Conservation (phyloP, 2,888 invertebrate genomes). For the Colletes collaris region DNA sequence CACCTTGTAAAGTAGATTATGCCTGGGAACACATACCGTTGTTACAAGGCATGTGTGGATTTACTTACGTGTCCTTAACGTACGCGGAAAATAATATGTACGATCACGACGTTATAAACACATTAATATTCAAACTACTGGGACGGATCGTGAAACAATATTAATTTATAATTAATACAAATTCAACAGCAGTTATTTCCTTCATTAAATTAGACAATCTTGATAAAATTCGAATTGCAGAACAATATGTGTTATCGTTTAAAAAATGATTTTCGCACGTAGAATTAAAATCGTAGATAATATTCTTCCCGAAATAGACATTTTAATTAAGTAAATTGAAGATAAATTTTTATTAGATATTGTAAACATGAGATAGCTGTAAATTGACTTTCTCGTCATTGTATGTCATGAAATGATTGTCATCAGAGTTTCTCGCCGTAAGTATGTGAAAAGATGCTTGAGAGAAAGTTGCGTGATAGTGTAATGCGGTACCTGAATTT, state of each 20-base stretch:
- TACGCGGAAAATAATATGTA: not conserved
- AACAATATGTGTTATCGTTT: not conserved
- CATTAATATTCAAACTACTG: not conserved
- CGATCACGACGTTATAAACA: not conserved
- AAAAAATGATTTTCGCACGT: not conserved
- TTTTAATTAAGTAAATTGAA: not conserved
- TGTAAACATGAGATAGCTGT: not conserved
- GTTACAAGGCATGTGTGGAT: too few species aligned
- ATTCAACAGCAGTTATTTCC: not conserved
- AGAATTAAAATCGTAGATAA: not conserved
- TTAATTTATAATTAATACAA: not conserved
- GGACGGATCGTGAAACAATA: not conserved
- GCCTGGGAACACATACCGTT: not conserved
- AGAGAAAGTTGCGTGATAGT: conserved; percentile 32
- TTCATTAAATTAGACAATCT: not conserved
- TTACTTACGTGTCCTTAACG: not conserved
- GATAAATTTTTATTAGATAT: not conserved
- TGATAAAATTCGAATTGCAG: not conserved
- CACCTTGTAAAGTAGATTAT: not conserved
- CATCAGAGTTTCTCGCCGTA: conserved; percentile 16
- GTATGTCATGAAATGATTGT: conserved; percentile 14
- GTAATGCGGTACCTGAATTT: not conserved
- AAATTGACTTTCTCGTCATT: conserved; percentile 4
- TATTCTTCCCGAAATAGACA: not conserved
- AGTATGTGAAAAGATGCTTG: conserved; percentile 1